A percentile compares a stretch with the other conserved stretches of the same genome.
Evolutionary conservation across 2,113 vertebrate species (phyloP).

Genomic region (Trachemys scripta): DNA sequence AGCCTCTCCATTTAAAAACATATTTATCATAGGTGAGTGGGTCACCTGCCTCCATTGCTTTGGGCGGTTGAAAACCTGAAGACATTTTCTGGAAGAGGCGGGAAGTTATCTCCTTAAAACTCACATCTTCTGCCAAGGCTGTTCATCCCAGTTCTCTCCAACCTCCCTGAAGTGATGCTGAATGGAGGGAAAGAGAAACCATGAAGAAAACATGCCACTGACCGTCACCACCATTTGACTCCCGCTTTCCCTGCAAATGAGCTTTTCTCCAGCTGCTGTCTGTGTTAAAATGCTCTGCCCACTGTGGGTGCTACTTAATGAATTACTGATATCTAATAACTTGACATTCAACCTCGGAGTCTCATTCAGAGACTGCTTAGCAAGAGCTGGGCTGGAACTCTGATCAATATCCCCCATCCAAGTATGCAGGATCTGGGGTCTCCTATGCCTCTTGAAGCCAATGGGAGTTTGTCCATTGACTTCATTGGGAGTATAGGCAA

Average conservation of each 20-base stretch:
- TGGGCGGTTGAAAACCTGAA: neutral
- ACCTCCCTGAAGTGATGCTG: neutral
- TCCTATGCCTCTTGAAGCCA: neutral
- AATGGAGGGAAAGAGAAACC: neutral
- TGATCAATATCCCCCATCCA: neutral
- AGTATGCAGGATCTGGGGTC: accelerated
- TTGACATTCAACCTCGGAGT: constrained; percentile 14
- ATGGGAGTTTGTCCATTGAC: neutral
- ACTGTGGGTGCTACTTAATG: constrained; percentile 34
- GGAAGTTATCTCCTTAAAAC: neutral
- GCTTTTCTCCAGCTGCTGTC: constrained; percentile 3
- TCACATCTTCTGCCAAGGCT: accelerated
- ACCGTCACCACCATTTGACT: neutral
- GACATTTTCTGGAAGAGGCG: neutral
- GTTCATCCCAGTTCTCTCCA: neutral
- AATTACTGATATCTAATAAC: constrained; percentile 39
- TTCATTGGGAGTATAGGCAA: neutral
- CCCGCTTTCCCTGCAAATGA: accelerated
- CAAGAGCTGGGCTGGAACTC: neutral
- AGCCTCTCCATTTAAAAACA: neutral
- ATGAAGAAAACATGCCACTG: neutral
- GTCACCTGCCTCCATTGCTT: neutral
- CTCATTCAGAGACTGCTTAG: neutral
- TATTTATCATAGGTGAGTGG: neutral
- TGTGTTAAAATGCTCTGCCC: neutral